Evolutionary conservation across 1,140 invertebrate species (phyloP).

Genomic region (Cecropterus lyciades): DNA sequence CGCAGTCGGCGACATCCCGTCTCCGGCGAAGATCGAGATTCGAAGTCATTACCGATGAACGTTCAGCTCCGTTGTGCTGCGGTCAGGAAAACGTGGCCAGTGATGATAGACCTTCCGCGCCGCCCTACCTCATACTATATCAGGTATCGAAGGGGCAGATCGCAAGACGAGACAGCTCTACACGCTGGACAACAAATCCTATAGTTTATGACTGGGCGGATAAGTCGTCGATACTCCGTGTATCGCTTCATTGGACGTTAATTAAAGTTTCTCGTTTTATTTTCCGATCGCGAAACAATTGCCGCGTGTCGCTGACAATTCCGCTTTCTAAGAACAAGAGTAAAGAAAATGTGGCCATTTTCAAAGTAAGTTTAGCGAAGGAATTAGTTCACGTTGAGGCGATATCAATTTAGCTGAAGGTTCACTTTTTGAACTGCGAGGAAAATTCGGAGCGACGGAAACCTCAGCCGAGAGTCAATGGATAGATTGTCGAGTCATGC

Average conservation of each 20-base stretch:
- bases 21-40: slow-evolving; percentile 29
- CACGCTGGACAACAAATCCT: slow-evolving; percentile 20
- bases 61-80: slow-evolving; percentile 18
- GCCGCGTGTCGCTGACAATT: slow-evolving; percentile 21
- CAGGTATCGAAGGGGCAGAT: background rate
- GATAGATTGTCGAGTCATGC: no score
- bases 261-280: slow-evolving; percentile 32
- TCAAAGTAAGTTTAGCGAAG: slow-evolving; percentile 12
- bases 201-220: slow-evolving; percentile 31
- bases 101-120: background rate
- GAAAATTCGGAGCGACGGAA: background rate
- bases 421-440: background rate
- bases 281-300: slow-evolving; percentile 28
- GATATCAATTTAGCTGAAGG: background rate
- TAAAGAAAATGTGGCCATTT: slow-evolving; percentile 17
- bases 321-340: slow-evolving; percentile 2
- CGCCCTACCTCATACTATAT: background rate
- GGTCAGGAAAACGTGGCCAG: slow-evolving; percentile 20
- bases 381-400: slow-evolving; percentile 13
- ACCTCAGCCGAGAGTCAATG: no score
- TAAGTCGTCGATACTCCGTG: slow-evolving; percentile 31
- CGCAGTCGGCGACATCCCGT: slow-evolving; percentile 14
- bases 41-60: slow-evolving; percentile 21
- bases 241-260: slow-evolving; percentile 35
- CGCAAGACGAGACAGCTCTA: background rate